Evolutionary conservation across 1,140 invertebrate genomes (phyloP).

Genomic region (Hetaerina americana): DNA sequence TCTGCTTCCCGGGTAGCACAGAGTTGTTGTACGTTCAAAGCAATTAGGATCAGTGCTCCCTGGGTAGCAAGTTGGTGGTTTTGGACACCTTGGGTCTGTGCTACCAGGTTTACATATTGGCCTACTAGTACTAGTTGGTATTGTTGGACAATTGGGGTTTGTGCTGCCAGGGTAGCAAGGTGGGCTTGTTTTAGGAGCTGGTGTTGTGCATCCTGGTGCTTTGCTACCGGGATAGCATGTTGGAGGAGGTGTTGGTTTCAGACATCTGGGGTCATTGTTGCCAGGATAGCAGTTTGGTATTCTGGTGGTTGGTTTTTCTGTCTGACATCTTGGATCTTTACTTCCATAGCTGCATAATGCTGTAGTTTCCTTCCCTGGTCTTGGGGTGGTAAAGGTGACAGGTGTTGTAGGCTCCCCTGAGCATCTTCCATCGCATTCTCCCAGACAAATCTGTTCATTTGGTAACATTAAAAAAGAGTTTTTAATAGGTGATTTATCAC

Average conservation of each 20-base stretch:
- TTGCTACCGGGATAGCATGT: neutral
- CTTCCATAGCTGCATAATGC: constrained; percentile 15
- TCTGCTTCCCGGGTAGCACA: constrained; percentile 14
- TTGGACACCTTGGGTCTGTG: constrained; percentile 11
- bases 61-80: constrained; percentile 12
- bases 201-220: constrained; percentile 8
- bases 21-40: constrained; percentile 10
- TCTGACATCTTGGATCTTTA: constrained; percentile 20
- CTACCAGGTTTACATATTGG: constrained; percentile 20
- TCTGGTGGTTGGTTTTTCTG: constrained; percentile 16
- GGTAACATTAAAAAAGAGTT: no score
- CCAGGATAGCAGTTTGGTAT: constrained; percentile 13
- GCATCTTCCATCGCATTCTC: constrained; percentile 23
- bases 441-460: constrained; percentile 28
- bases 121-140: constrained; percentile 18
- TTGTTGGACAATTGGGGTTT: constrained; percentile 25
- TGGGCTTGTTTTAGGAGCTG: no score
- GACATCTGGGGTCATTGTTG: constrained; percentile 12
- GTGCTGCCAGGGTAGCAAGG: constrained; percentile 26
- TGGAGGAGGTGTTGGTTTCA: constrained; percentile 2
- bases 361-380: constrained; percentile 11
- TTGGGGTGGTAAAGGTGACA: neutral
- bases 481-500: no score
- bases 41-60: constrained; percentile 20
- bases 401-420: constrained; percentile 3